These are phyloP conservation scores for Oscheius sp. DNA, from an alignment of 2,888 invertebrate genomes.

Conservation along the genomic window DNA sequence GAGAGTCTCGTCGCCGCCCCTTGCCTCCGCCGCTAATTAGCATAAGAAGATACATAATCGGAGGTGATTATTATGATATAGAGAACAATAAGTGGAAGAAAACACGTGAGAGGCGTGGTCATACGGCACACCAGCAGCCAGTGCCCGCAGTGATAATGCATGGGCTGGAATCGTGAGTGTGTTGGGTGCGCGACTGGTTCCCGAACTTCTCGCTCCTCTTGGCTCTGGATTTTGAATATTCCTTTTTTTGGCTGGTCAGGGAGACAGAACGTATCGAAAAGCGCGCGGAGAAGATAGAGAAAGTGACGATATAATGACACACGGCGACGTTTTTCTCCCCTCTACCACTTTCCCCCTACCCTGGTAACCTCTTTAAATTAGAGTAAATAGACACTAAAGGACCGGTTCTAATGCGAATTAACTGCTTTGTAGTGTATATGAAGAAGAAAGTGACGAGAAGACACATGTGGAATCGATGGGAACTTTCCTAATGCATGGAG, in stretches of 20 bases:
- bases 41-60: not conserved
- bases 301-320: too few species aligned
- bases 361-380: too few species aligned
- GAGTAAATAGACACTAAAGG: too few species aligned
- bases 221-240: slow-evolving; percentile 7
- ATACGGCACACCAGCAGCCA: not conserved
- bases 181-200: slow-evolving; percentile 21
- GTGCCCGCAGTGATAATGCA: slow-evolving; percentile 26
- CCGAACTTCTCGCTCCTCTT: not conserved
- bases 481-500: too few species aligned
- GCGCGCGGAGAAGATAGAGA: not conserved
- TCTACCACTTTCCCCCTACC: too few species aligned
- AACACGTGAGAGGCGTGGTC: slow-evolving; percentile 22
- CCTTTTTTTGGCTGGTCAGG: not conserved
- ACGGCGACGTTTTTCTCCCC: too few species aligned
- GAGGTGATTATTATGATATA: not conserved
- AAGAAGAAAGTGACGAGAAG: too few species aligned
- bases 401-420: too few species aligned
- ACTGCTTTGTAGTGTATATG: too few species aligned
- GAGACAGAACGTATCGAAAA: not conserved
- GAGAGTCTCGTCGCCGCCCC: not conserved
- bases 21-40: not conserved
- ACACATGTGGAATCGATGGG: too few species aligned
- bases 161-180: slow-evolving; percentile 20
- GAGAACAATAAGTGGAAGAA: not conserved